These are phyloP conservation scores for Alsophila aescularia DNA, from an alignment of 2,888 invertebrate species.

Conservation along the genomic window DNA sequence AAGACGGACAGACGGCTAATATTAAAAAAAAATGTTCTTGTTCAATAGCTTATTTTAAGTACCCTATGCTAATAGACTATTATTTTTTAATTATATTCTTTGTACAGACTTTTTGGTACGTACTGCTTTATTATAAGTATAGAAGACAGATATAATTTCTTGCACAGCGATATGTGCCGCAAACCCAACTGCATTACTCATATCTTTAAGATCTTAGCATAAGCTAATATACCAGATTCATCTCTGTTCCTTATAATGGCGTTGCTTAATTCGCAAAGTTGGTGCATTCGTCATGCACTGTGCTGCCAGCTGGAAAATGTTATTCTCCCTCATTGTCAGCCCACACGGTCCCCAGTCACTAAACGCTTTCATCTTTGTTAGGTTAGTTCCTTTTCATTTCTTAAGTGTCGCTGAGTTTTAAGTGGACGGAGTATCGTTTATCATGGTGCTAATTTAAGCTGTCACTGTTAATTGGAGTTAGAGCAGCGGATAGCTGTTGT, in stretches of 20 bases:
- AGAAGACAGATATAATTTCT: too few species aligned
- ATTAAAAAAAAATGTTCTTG: too few species aligned
- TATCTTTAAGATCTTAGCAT: constrained; percentile 13
- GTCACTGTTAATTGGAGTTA: constrained; percentile 50
- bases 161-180: neutral
- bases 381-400: constrained; percentile 56
- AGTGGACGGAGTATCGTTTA: constrained; percentile 54
- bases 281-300: constrained; percentile 11
- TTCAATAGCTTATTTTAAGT: too few species aligned
- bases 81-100: too few species aligned
- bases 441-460: constrained; percentile 61
- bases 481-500: constrained; percentile 43
- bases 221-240: constrained; percentile 18
- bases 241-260: constrained; percentile 22
- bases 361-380: constrained; percentile 46
- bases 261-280: constrained; percentile 24
- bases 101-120: too few species aligned
- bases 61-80: too few species aligned
- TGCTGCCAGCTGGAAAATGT: constrained; percentile 22
- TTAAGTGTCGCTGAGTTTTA: constrained; percentile 47
- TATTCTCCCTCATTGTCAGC: constrained; percentile 25
- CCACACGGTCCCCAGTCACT: constrained; percentile 41
- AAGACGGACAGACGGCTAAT: too few species aligned
- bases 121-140: too few species aligned
- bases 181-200: constrained; percentile 1